Conservation (phyloP, 2,888 invertebrate species). For the Pseudococcus longispinus region DNA sequence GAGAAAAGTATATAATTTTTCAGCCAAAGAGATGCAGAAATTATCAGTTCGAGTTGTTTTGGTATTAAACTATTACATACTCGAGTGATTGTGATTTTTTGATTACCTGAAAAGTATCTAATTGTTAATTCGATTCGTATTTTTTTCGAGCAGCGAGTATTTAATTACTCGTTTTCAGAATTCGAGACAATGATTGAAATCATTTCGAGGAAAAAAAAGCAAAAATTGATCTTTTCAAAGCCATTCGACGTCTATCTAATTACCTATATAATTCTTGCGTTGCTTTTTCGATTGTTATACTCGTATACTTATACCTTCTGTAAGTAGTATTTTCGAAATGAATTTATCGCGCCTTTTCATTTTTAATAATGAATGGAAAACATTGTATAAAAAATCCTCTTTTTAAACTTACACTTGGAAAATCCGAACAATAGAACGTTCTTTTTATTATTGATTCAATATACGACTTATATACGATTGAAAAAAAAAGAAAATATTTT, state of each 20-base stretch:
- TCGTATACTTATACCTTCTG: neutral
- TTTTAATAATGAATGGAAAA: neutral
- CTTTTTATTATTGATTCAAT: neutral
- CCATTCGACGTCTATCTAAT: neutral
- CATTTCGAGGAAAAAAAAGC: neutral
- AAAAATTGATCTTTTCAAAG: neutral
- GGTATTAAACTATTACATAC: neutral
- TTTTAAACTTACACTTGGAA: neutral
- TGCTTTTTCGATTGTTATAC: neutral
- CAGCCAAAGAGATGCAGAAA: neutral
- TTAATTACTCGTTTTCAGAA: too few relatives aligned
- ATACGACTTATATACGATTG: neutral
- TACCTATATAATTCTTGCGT: neutral
- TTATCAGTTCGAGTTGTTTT: neutral
- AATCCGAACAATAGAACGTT: neutral
- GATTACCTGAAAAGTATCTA: too few relatives aligned
- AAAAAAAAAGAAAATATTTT: neutral
- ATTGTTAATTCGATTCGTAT: too few relatives aligned
- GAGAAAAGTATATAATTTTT: neutral
- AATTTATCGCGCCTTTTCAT: neutral
- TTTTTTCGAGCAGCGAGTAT: too few relatives aligned
- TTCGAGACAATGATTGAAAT: neutral
- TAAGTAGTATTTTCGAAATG: neutral
- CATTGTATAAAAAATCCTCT: neutral
- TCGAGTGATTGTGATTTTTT: too few relatives aligned